A percentile compares a stretch with the other conserved stretches of the same genome.
phyloP scores from a whole-genome alignment of 2,113 vertebrate genomes.

The Pyxicephalus adspersus region DNA sequence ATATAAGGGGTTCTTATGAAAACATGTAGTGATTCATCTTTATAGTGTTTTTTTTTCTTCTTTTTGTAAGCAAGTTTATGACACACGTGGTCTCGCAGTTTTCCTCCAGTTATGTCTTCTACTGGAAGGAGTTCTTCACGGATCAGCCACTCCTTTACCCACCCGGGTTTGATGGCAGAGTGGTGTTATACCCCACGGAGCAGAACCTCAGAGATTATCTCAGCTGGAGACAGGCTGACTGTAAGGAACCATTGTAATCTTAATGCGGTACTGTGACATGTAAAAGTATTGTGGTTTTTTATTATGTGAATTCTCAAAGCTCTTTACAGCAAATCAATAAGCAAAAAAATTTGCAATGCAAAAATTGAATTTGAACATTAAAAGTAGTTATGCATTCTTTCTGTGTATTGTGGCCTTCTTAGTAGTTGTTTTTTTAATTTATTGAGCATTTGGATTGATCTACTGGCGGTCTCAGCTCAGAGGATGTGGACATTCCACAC shows the following conservation, averaged over 20 bases:
- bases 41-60: background rate
- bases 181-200: slow-evolving; percentile 92
- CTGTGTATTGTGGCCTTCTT: too few species aligned
- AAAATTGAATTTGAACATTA: too few species aligned
- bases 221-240: slow-evolving; percentile 97
- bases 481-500: too few species aligned
- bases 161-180: slow-evolving; percentile 93
- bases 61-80: slow-evolving; percentile 89
- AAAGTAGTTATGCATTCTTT: too few species aligned
- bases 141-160: slow-evolving; percentile 89
- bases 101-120: slow-evolving; percentile 94
- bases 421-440: too few species aligned
- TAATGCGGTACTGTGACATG: too few species aligned
- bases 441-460: too few species aligned
- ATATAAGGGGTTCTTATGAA: background rate
- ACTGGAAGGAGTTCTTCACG: slow-evolving; percentile 92
- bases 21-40: background rate
- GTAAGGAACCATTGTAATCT: slow-evolving; percentile 73
- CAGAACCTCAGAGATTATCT: slow-evolving; percentile 93
- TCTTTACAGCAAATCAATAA: too few species aligned
- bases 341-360: too few species aligned
- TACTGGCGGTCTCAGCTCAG: too few species aligned
- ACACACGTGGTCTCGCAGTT: slow-evolving; percentile 96
- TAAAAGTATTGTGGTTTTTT: background rate
- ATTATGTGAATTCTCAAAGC: too few species aligned